Conservation (phyloP, 2,888 invertebrate genomes). For the Tuta absoluta region DNA sequence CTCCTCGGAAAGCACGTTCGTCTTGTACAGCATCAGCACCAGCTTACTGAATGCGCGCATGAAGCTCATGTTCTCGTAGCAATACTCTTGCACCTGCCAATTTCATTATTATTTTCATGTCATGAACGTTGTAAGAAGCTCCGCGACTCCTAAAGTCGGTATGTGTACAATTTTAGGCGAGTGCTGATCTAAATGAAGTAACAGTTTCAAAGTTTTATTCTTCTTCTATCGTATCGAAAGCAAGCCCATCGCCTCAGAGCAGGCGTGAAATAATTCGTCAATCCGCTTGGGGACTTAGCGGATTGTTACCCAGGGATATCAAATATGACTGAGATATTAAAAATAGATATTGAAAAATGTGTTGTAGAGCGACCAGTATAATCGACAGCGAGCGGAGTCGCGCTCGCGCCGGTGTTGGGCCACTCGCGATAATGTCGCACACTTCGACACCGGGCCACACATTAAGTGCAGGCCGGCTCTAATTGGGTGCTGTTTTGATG, state of each 20-base stretch:
- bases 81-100: conserved; percentile 93
- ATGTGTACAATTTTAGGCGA: too few species aligned
- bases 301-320: too few species aligned
- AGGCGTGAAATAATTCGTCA: too few species aligned
- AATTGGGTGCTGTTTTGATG: conserved; percentile 56
- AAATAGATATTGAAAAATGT: neutral
- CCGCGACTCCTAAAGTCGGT: too few species aligned
- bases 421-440: conserved; percentile 54
- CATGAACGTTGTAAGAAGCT: too few species aligned
- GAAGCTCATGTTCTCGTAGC: conserved; percentile 99
- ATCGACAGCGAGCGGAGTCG: neutral
- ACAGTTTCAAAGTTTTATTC: too few species aligned
- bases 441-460: conserved; percentile 64
- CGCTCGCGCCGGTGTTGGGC: neutral
- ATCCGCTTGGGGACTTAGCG: too few species aligned
- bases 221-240: too few species aligned
- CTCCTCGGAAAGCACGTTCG: conserved; percentile 97
- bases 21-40: conserved; percentile 97
- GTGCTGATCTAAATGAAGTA: too few species aligned
- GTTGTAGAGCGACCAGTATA: neutral
- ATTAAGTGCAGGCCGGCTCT: conserved; percentile 56
- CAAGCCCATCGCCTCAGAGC: too few species aligned
- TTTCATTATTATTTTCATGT: neutral
- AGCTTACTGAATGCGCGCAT: conserved; percentile 99
- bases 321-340: neutral